phyloP scores from a whole-genome alignment of 2,797 vertebrate species.

The Nyctalus aviator region DNA sequence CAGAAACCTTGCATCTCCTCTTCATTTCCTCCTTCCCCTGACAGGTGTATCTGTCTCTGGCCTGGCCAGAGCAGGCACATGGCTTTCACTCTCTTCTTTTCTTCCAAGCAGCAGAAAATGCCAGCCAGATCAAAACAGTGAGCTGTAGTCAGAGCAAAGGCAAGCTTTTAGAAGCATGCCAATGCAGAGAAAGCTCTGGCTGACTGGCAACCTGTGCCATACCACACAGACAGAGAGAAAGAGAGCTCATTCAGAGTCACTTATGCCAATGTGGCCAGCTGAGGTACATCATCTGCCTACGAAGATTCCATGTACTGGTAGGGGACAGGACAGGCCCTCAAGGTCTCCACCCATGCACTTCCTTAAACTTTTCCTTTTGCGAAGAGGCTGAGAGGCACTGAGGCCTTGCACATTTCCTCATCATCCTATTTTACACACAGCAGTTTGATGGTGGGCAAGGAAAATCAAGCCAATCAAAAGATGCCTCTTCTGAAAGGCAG shows the following conservation, averaged over 20 bases:
- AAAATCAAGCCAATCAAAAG: background rate
- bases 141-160: conserved; percentile 25
- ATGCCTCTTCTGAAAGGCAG: background rate
- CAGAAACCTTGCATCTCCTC: background rate
- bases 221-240: background rate
- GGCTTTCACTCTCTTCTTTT: conserved; percentile 38
- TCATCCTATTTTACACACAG: background rate
- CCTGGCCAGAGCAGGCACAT: background rate
- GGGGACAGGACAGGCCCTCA: background rate
- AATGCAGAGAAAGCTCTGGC: background rate
- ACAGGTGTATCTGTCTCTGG: background rate
- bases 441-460: background rate
- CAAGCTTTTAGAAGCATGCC: background rate
- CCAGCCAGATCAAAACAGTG: background rate
- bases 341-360: background rate
- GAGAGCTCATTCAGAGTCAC: background rate
- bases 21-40: background rate
- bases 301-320: background rate
- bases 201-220: background rate
- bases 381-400: background rate
- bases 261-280: background rate
- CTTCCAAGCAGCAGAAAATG: conserved; percentile 10
- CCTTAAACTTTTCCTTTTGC: background rate
- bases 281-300: background rate
- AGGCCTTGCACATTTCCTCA: background rate